These are phyloP conservation scores for Sabellastarte sp. DNA, from an alignment of 2,888 invertebrate species.

Conservation along the genomic window DNA sequence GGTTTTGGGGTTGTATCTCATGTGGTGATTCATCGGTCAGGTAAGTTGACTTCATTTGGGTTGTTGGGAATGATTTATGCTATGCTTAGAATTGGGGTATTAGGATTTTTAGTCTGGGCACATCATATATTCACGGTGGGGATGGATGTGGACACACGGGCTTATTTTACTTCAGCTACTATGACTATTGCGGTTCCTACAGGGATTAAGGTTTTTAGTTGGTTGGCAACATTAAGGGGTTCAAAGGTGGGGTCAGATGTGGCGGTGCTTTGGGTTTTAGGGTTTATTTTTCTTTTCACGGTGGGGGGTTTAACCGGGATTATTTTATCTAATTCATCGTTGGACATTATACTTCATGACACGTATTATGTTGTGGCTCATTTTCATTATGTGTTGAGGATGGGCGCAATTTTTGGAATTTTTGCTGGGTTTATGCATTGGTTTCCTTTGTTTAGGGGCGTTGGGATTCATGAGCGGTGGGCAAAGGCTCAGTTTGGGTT, in stretches of 20 bases:
- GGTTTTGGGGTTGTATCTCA: conserved; percentile 81
- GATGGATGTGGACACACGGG: conserved; percentile 80
- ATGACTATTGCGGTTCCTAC: conserved; percentile 86
- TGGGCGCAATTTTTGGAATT: conserved; percentile 71
- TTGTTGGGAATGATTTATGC: conserved; percentile 74
- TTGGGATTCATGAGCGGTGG: neutral
- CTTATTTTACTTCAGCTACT: conserved; percentile 80
- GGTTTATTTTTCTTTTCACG: conserved; percentile 78
- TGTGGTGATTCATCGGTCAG: conserved; percentile 66
- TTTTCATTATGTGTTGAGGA: conserved; percentile 79
- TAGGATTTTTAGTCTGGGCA: conserved; percentile 82
- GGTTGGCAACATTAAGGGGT: conserved; percentile 72
- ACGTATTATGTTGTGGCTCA: conserved; percentile 84
- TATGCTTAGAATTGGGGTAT: conserved; percentile 77
- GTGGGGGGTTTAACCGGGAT: conserved; percentile 67
- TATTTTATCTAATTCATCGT: conserved; percentile 68
- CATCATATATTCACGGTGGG: conserved; percentile 85
- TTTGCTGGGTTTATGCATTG: neutral
- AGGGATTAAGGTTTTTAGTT: conserved; percentile 80
- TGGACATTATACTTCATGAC: conserved; percentile 77
- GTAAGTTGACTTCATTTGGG: conserved; percentile 75
- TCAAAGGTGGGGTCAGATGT: conserved; percentile 67
- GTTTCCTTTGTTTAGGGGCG: neutral
- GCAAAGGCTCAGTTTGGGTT: neutral
- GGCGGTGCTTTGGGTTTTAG: conserved; percentile 69